These are phyloP conservation scores for Teleiodes luculella DNA, from an alignment of 2,888 invertebrate species.

Conservation along the genomic window DNA sequence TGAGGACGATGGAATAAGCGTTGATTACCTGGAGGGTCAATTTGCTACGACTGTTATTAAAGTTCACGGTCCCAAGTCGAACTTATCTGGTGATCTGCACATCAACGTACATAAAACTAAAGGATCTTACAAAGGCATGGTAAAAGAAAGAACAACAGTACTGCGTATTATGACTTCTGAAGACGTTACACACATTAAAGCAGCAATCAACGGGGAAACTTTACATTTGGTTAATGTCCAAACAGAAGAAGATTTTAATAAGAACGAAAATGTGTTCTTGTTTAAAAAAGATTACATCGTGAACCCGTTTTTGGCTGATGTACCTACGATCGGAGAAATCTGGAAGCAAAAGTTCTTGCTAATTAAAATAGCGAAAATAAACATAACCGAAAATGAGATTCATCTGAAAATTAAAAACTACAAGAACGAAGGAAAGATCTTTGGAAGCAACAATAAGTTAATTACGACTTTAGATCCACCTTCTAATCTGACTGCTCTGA, in stretches of 20 bases:
- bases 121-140: constrained; percentile 51
- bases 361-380: constrained; percentile 51
- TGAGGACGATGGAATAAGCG: constrained; percentile 64
- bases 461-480: constrained; percentile 37
- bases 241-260: constrained; percentile 46
- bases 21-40: constrained; percentile 45
- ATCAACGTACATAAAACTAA: constrained; percentile 51
- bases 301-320: constrained; percentile 50
- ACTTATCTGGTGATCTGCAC: constrained; percentile 41
- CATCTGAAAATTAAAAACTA: constrained; percentile 54
- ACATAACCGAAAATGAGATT: constrained; percentile 49
- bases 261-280: constrained; percentile 46
- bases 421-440: constrained; percentile 36
- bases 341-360: constrained; percentile 48
- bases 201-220: constrained; percentile 43
- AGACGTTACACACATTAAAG: constrained; percentile 44
- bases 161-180: constrained; percentile 53
- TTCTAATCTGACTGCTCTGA: constrained; percentile 31
- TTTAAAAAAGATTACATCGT: constrained; percentile 45
- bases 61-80: constrained; percentile 40
- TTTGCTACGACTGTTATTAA: constrained; percentile 49
- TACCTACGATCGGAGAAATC: constrained; percentile 21
- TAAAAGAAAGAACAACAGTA: constrained; percentile 49
- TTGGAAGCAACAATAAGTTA: constrained; percentile 35
- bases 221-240: constrained; percentile 41